A percentile compares a stretch with the other conserved stretches of the same genome.
These are phyloP conservation scores for Atta colombica DNA, from an alignment of 1,140 invertebrate genomes.

Conservation along the genomic window DNA sequence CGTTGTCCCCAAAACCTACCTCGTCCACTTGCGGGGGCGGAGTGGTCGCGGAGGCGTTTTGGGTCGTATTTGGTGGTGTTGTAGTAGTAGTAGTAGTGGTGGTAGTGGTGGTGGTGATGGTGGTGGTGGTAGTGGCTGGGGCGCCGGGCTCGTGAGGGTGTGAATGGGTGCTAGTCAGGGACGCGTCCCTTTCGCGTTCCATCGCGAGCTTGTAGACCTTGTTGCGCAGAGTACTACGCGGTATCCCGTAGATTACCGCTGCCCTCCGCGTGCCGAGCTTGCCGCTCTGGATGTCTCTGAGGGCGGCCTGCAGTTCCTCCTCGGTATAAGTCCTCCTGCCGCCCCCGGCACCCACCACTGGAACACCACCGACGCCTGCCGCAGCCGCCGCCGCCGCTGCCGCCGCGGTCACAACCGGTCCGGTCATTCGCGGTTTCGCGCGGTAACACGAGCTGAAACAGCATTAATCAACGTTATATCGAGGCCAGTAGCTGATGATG, in stretches of 20 bases:
- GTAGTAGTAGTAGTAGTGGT: conserved; percentile 79
- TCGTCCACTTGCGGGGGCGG: conserved; percentile 85
- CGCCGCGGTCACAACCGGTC: conserved; percentile 74
- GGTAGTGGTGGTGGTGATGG: conserved; percentile 75
- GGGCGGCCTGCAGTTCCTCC: conserved; percentile 95
- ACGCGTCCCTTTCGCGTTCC: conserved; percentile 89
- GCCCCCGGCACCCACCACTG: conserved; percentile 87
- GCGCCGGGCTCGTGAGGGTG: conserved; percentile 81
- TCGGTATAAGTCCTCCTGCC: conserved; percentile 94
- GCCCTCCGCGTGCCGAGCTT: conserved; percentile 96
- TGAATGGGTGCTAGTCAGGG: conserved; percentile 85
- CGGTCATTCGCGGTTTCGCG: conserved; percentile 88
- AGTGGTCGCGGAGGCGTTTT: conserved; percentile 83
- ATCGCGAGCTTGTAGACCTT: conserved; percentile 96
- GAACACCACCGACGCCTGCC: conserved; percentile 79
- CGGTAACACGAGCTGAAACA: conserved; percentile 86
- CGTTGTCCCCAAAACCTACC: conserved; percentile 84
- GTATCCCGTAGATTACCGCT: conserved; percentile 97
- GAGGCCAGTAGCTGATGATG: neutral
- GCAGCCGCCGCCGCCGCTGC: conserved; percentile 72
- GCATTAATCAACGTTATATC: conserved; percentile 55
- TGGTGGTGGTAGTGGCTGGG: conserved; percentile 76
- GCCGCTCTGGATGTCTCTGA: conserved; percentile 96
- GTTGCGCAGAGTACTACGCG: conserved; percentile 97
- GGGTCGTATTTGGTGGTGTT: conserved; percentile 83